phyloP scores from a whole-genome alignment of 23 tunicate species.

The Clavelina lepadiformis region DNA sequence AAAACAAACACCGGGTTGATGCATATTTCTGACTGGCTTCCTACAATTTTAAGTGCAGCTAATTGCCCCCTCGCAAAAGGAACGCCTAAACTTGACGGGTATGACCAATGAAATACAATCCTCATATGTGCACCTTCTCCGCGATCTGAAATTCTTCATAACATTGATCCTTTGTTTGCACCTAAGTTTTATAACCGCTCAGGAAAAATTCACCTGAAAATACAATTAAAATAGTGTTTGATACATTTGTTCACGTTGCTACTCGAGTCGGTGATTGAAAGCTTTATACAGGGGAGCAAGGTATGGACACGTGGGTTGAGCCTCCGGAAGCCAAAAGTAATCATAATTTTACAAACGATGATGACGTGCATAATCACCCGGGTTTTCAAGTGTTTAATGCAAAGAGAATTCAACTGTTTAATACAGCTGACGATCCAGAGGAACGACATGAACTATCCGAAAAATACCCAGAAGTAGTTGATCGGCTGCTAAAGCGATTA shows the following conservation, averaged over 20 bases:
- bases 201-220: neutral
- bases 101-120: slow-evolving; percentile 47
- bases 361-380: neutral
- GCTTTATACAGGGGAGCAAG: slow-evolving; percentile 55
- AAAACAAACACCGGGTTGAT: neutral
- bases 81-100: slow-evolving; percentile 40
- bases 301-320: slow-evolving; percentile 46
- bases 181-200: neutral
- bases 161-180: slow-evolving; percentile 35
- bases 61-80: slow-evolving; percentile 9
- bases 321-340: slow-evolving; percentile 30
- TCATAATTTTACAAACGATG: neutral
- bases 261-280: slow-evolving; percentile 56
- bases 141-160: slow-evolving; percentile 46
- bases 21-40: slow-evolving; percentile 57
- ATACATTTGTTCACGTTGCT: slow-evolving; percentile 22
- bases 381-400: neutral
- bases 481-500: slow-evolving; percentile 25
- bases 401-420: slow-evolving; percentile 37
- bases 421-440: slow-evolving; percentile 58
- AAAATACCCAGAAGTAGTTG: slow-evolving; percentile 39
- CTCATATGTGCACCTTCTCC: slow-evolving; percentile 14
- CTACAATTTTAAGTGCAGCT: slow-evolving; percentile 40
- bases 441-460: slow-evolving; percentile 66
- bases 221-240: slow-evolving; percentile 32